phyloP scores from a whole-genome alignment of 2,113 vertebrate genomes.

The Malurus alboscapulatus region DNA sequence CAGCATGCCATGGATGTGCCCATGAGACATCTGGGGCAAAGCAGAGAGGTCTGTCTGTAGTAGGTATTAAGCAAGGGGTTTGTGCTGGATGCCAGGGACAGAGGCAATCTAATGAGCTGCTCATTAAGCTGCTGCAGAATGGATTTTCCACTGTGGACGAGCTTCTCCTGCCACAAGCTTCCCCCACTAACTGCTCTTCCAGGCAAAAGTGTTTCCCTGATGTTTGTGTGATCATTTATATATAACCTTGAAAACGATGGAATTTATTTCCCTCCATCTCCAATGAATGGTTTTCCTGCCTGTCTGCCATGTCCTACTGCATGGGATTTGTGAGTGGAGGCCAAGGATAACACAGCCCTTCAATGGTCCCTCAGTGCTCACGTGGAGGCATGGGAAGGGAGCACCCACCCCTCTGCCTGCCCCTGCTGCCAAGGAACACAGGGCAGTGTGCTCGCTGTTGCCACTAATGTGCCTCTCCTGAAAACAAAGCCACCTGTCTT shows the following conservation, averaged over 20 bases:
- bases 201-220: background rate
- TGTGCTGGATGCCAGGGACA: background rate
- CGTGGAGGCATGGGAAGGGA: background rate
- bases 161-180: background rate
- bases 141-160: background rate
- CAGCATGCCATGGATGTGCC: background rate
- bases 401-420: background rate
- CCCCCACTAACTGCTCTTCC: background rate
- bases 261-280: slow-evolving; percentile 18
- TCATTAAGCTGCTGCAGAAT: background rate
- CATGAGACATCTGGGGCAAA: background rate
- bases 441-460: background rate
- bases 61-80: background rate
- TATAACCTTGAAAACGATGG: background rate
- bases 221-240: background rate
- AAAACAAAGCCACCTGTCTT: background rate
- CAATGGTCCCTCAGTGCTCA: slow-evolving; percentile 36
- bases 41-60: background rate
- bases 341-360: slow-evolving; percentile 62
- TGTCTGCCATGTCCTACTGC: background rate
- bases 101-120: background rate
- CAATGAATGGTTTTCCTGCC: slow-evolving; percentile 20
- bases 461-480: background rate
- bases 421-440: background rate
- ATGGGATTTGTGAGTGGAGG: background rate